Evolutionary conservation across 1,140 invertebrate species (phyloP).

Genomic region (Papilio polyxenes): DNA sequence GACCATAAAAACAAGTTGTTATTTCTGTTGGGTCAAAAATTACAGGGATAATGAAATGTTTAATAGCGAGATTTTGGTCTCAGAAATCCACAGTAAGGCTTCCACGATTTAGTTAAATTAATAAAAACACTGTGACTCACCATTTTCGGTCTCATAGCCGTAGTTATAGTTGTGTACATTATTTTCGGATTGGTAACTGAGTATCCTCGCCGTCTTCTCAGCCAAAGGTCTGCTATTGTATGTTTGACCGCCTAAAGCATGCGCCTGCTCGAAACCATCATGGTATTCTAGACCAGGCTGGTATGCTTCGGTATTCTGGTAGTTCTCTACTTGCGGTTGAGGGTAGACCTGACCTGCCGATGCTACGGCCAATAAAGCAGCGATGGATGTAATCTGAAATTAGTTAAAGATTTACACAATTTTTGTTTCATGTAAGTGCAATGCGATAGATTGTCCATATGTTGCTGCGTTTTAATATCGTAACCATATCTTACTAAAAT

Average conservation of each 20-base stretch:
- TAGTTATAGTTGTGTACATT: constrained; percentile 65
- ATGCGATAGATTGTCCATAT: no score
- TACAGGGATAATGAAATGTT: no score
- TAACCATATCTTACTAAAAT: no score
- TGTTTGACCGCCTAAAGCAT: constrained; percentile 41
- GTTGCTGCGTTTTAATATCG: no score
- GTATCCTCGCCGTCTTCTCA: constrained; percentile 61
- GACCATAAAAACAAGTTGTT: no score
- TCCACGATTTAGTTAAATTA: no score
- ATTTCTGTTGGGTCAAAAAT: no score
- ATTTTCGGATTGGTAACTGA: constrained; percentile 56
- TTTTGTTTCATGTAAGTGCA: neutral
- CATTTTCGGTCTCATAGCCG: constrained; percentile 72
- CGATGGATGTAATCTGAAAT: constrained; percentile 54
- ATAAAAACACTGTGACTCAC: constrained; percentile 46
- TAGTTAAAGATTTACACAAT: constrained; percentile 3
- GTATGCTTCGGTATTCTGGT: constrained; percentile 53
- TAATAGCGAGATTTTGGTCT: no score
- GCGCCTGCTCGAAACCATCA: constrained; percentile 49
- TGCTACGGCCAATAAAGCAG: constrained; percentile 57
- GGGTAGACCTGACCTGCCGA: constrained; percentile 57
- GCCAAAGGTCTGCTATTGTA: constrained; percentile 46
- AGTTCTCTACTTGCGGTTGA: constrained; percentile 49
- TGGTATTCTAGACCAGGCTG: constrained; percentile 54
- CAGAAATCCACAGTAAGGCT: no score